A percentile compares a stretch with the other conserved stretches of the same genome.
These are phyloP conservation scores for Clarias laeviceps DNA, from an alignment of 2,797 vertebrate species.

Conservation along the genomic window DNA sequence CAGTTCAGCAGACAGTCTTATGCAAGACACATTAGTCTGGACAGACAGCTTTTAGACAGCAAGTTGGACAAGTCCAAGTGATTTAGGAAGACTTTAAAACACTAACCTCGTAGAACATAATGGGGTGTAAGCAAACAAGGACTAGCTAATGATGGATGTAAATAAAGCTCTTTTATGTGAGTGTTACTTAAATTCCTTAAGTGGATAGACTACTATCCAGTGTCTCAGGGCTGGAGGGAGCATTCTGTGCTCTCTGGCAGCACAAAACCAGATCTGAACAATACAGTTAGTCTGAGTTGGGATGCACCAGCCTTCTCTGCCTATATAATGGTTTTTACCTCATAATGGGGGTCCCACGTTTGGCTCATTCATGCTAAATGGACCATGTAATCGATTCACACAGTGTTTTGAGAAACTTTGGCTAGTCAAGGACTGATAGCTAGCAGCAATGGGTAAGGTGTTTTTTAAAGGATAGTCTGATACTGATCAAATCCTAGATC, in stretches of 20 bases:
- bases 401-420: constrained; percentile 57
- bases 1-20: constrained; percentile 7
- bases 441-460: constrained; percentile 49
- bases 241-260: constrained; percentile 40
- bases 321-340: constrained; percentile 56
- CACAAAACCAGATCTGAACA: constrained; percentile 62
- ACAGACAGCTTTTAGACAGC: constrained; percentile 17
- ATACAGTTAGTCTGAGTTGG: constrained; percentile 48
- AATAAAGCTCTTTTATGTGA: constrained; percentile 41
- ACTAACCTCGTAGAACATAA: not conserved
- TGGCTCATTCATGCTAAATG: constrained; percentile 62
- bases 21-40: constrained; percentile 40
- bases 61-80: constrained; percentile 26
- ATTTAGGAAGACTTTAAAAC: constrained; percentile 39
- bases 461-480: constrained; percentile 23
- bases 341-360: constrained; percentile 53
- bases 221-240: not conserved
- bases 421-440: constrained; percentile 41
- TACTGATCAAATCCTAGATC: constrained; percentile 30
- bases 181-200: constrained; percentile 28
- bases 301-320: constrained; percentile 48
- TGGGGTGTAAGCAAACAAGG: constrained; percentile 31
- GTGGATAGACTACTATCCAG: not conserved
- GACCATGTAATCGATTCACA: constrained; percentile 67
- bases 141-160: constrained; percentile 18